Evolutionary conservation across 2,888 invertebrate species (phyloP).

Genomic region (Rotaria socialis): DNA sequence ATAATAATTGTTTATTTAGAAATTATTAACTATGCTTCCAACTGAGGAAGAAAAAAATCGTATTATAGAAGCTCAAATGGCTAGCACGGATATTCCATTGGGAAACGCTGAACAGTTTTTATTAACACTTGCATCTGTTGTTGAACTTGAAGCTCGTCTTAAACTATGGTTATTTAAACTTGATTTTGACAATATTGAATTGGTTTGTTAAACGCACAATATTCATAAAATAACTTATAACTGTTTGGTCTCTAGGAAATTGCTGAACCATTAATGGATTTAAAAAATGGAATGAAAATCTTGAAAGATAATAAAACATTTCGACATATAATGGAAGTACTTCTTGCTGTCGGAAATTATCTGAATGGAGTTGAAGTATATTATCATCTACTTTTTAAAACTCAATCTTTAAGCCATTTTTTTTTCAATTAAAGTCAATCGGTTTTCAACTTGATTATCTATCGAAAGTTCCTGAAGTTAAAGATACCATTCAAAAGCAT

Average conservation of each 20-base stretch:
- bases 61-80: conserved; percentile 89
- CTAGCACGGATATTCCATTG: conserved; percentile 79
- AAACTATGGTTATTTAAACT: conserved; percentile 97
- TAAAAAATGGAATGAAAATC: conserved; percentile 90
- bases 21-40: conserved; percentile 89
- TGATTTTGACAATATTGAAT: conserved; percentile 92
- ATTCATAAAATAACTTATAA: neutral
- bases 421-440: conserved; percentile 67
- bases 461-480: conserved; percentile 90
- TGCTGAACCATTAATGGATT: conserved; percentile 94
- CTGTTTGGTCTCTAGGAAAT: conserved; percentile 71
- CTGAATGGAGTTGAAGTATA: conserved; percentile 75
- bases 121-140: conserved; percentile 88
- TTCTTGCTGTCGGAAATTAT: conserved; percentile 90
- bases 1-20: conserved; percentile 56
- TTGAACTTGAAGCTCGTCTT: conserved; percentile 83
- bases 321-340: conserved; percentile 82
- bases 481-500: conserved; percentile 98
- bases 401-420: too few species aligned
- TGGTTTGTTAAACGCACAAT: conserved; percentile 63
- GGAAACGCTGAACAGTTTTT: conserved; percentile 97
- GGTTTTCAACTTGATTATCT: conserved; percentile 96
- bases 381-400: neutral
- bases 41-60: conserved; percentile 91
- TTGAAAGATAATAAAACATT: conserved; percentile 86